Base-by-base conservation (phyloP, 2,888 invertebrate species). In the Drosophila leonis region DNA sequence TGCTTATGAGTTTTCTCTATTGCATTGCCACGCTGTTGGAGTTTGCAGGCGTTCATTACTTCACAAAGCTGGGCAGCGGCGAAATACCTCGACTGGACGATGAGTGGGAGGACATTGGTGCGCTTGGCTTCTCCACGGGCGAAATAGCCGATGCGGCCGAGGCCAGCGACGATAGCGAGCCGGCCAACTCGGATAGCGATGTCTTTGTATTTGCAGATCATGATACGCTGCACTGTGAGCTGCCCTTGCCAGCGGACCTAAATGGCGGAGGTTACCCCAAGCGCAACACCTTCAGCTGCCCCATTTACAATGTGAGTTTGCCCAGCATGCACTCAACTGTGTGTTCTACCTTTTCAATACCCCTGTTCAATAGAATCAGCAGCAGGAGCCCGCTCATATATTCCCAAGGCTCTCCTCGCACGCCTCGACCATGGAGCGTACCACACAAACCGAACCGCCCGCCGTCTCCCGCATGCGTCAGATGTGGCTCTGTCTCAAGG, bases 1-100 rank as follows among this genome's bases (percentile, higher is more conserved):
- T 98, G 42, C 93, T 98, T 63, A 97, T 98, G 96, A 98, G 98
- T 90, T 98, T 98, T 93, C 96, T 97, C 82, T 98, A 98, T 92
- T 97, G 98, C 92, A 97, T 98, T 86, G 98, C 98, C 0, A 98
- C 98, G 0, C 94, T 98, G 2, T 93, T 98, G 24, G 98, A 98
- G 92, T 98, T 98, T 89, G 98, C 98, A n/a, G 97, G 97, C 0
- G 98, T 98, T 1, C 98, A 98, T 93, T 98, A 98, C 92, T 98
- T 98, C 91, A 98, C 98, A 0, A 98, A 98, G 95, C 96, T 96
- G 27, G 97, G 97, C 12, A 97, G 97, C 68, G 97, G 97, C 0
- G 97, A 97, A 92, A 96, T 97, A 65, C 95, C 96, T 0, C 94
- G 96, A 7, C 96, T 97, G 80, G 96, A 97, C 82, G 96, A 97